phyloP scores from a whole-genome alignment of 1,140 invertebrate species.

The Drosophila pruinosa region DNA sequence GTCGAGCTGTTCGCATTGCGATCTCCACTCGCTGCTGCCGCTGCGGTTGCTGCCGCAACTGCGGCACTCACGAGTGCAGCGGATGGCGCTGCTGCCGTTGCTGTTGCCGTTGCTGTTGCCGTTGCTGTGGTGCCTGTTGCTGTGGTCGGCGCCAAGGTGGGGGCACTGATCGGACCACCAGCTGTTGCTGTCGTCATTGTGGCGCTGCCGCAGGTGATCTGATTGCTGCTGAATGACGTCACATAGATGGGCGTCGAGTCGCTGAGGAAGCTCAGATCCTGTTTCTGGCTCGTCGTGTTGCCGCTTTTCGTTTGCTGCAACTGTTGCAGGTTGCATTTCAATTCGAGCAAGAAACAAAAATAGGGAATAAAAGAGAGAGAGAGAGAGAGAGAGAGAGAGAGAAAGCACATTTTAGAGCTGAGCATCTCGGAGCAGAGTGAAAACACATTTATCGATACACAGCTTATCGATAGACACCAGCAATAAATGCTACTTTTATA shows the following conservation, averaged over 20 bases:
- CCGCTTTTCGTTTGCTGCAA: constrained; percentile 83
- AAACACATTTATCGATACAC: no score
- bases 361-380: neutral
- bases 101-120: constrained; percentile 42
- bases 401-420: neutral
- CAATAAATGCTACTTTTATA: no score
- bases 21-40: constrained; percentile 53
- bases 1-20: constrained; percentile 63
- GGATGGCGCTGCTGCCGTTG: constrained; percentile 44
- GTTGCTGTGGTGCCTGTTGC: constrained; percentile 46
- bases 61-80: constrained; percentile 58
- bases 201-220: constrained; percentile 84
- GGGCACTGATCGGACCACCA: constrained; percentile 70
- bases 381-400: neutral
- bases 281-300: constrained; percentile 83
- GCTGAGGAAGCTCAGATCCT: constrained; percentile 84
- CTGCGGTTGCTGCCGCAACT: constrained; percentile 65
- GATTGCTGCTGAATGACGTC: constrained; percentile 88
- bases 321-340: constrained; percentile 22
- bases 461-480: no score
- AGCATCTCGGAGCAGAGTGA: no score
- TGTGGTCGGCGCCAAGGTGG: constrained; percentile 64
- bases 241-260: constrained; percentile 89
- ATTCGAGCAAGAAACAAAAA: no score
- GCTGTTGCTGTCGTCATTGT: constrained; percentile 84